Conservation (phyloP, 2,797 vertebrate species). For the Pristis pectinata region DNA sequence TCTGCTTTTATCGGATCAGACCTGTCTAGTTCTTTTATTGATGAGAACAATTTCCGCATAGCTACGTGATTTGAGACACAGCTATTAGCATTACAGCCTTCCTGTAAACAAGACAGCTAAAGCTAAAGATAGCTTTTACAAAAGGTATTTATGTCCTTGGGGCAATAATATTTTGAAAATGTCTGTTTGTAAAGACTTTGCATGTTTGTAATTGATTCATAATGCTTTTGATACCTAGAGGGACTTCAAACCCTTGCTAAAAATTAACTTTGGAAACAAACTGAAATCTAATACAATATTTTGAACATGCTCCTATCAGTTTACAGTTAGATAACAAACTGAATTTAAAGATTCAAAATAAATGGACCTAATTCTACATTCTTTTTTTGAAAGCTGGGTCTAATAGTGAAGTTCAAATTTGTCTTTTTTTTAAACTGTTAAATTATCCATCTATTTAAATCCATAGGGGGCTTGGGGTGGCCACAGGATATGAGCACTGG, state of each 20-base stretch:
- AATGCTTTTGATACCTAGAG: not conserved
- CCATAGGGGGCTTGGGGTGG: not conserved
- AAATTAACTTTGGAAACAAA: not conserved
- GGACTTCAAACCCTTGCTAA: not conserved
- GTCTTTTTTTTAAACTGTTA: not conserved
- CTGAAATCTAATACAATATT: not conserved
- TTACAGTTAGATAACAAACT: not conserved
- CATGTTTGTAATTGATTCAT: not conserved
- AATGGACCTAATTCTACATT: not conserved
- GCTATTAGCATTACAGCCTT: slow-evolving; percentile 1
- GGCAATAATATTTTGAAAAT: not conserved
- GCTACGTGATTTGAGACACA: slow-evolving; percentile 22
- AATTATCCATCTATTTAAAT: not conserved
- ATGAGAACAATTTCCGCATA: slow-evolving; percentile 17
- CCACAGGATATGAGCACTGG: not conserved
- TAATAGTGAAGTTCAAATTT: too few species aligned
- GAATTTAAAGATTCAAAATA: not conserved
- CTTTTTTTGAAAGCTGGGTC: not conserved
- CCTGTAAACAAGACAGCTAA: slow-evolving; percentile 27
- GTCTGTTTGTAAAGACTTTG: not conserved
- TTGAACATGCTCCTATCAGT: not conserved
- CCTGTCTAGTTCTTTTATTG: slow-evolving; percentile 22
- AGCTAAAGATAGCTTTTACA: not conserved
- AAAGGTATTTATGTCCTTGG: not conserved
- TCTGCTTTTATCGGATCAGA: not conserved